These are phyloP conservation scores for Caenorhabditis angaria DNA, from an alignment of 2,888 invertebrate genomes.

Conservation along the genomic window DNA sequence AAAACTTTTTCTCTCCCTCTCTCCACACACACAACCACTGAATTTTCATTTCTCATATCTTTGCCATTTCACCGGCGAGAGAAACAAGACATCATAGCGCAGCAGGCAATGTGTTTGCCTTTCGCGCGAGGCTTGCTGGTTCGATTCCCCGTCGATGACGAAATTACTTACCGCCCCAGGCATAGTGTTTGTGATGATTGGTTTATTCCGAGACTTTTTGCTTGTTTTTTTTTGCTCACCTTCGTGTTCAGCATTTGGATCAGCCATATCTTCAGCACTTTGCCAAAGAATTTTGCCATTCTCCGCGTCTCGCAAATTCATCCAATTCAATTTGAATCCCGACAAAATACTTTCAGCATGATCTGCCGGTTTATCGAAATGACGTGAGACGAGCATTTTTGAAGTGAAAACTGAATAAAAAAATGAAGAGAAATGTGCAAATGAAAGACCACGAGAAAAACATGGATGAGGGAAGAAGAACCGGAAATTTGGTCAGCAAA, in stretches of 20 bases:
- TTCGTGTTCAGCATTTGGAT: conserved; percentile 69
- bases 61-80: neutral
- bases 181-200: conserved; percentile 49
- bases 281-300: conserved; percentile 94
- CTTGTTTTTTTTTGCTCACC: conserved; percentile 44
- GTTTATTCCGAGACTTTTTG: conserved; percentile 43
- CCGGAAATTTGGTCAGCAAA: neutral
- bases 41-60: too few species aligned
- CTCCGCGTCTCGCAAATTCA: conserved; percentile 94
- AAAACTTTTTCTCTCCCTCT: neutral
- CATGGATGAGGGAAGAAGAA: too few species aligned
- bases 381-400: conserved; percentile 6
- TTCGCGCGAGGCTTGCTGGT: conserved; percentile 9
- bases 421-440: neutral
- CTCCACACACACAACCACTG: neutral
- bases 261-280: conserved; percentile 89
- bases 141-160: conserved; percentile 41
- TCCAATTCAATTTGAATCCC: conserved; percentile 82
- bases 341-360: conserved; percentile 77
- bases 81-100: conserved; percentile 22
- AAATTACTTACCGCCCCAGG: conserved; percentile 46
- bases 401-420: neutral
- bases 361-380: neutral
- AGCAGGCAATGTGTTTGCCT: conserved; percentile 23
- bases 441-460: neutral